Evolutionary conservation across 1,140 invertebrate genomes (phyloP).

Genomic region (Temnothorax nylanderi): DNA sequence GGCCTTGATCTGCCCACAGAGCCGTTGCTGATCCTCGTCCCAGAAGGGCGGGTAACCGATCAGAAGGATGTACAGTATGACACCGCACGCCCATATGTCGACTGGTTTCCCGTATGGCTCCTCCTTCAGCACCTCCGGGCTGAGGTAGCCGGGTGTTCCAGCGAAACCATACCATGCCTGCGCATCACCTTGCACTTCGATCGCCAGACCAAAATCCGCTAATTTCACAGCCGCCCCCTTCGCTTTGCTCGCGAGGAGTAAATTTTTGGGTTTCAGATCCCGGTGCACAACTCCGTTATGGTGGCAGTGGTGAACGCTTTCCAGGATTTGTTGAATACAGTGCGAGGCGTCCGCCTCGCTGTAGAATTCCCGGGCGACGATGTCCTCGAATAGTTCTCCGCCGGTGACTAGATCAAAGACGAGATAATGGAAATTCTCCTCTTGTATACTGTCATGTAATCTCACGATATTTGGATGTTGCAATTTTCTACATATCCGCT

Average conservation of each 20-base stretch:
- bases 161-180: constrained; percentile 99
- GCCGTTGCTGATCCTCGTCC: no score
- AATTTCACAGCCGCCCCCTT: constrained; percentile 99
- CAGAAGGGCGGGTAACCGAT: no score
- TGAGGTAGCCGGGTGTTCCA: constrained; percentile 99
- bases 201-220: constrained; percentile 99
- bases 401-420: constrained; percentile 99
- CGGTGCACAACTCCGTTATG: constrained; percentile 99
- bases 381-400: constrained; percentile 99
- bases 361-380: constrained; percentile 99
- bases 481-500: no score
- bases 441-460: constrained; percentile 99
- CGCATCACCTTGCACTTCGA: constrained; percentile 99
- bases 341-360: constrained; percentile 99
- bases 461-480: no score
- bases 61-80: no score
- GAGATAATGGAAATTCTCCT: constrained; percentile 99
- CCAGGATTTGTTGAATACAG: constrained; percentile 99
- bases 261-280: constrained; percentile 99
- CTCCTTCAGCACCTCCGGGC: constrained; percentile 99
- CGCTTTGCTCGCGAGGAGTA: constrained; percentile 99
- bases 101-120: constrained; percentile 99
- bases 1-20: no score
- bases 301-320: constrained; percentile 99
- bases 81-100: constrained; percentile 99